Evolutionary conservation across 2,888 invertebrate genomes (phyloP), one percentile per base, ranked within the genome.

Genomic region (Agrochola circellaris): DNA sequence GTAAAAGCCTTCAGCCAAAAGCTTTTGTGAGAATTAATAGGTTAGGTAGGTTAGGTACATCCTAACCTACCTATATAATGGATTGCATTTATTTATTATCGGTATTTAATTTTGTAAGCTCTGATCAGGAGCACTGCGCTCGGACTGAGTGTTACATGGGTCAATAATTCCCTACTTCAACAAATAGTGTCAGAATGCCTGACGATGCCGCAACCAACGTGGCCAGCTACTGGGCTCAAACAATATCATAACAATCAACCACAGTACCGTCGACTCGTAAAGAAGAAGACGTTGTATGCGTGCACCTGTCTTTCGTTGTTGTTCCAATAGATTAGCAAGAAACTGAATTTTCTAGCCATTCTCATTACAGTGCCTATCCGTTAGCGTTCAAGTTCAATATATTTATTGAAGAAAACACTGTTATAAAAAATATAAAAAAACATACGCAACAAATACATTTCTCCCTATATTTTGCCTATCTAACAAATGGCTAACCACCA

Each of bases 401-500:
- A n/a, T 45, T 45, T 45, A 48, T 26, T 20, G 45, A 26, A 48
- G 48, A 66, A 13, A 20, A 48, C 20, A 45, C 2, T 5, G n/a
- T 20, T 20, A 20, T 6, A 6, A 11, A 26, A 26, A 42, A n/a
- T n/a, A n/a, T n/a, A n/a, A n/a, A n/a, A n/a, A 26, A n/a, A 62
- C 23, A 8, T 9, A 20, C 15, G 56, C 54, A 69, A 48, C n/a
- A 65, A 54, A 51, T 26, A 5, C 30, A 17, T 58, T 51, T 13
- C 20, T 5, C 42, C 30, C 9, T 42, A 17, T 23, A 26, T 48
- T 26, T 45, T 58, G 17, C 23, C 20, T n/a, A 38, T 42, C 17
- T 42, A 64, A 64, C 65, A 75, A 45, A 78, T 51, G 58, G 11
- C 64, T 62, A 23, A 38, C 30, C 68, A 68, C 26, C n/a, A 56